Base-by-base conservation (phyloP, 2,113 vertebrate species). In the Prolemur simus region DNA sequence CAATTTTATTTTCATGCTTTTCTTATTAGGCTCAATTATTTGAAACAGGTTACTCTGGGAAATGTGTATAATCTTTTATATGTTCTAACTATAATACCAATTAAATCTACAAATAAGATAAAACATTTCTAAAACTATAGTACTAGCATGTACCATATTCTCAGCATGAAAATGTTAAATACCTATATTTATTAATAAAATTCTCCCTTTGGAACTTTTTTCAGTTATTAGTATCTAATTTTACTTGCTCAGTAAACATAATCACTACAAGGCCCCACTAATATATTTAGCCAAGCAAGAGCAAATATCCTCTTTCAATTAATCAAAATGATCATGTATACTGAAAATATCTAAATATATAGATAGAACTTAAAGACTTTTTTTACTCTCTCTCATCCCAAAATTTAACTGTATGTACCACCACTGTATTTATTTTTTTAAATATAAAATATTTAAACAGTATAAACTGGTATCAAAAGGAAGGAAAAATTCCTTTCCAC, bases 101-200 rank as follows among this genome's bases (percentile, higher is more conserved):
- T 80, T 87, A 83, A 83, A 89, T 73, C 83, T 69, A 45, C 12
- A 74, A 91, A 60, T 47, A 71, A 84, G 25, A 88, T 23, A 25
- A 94, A 88, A 89, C 10, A 69, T 39, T 86, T 85, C 63, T 91
- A 89, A 81, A 94, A 96, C 74, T 37, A 45, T 10, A 74, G 37
- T 54, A 84, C 34, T 21, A 82, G 13, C 10, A 97, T 49, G 68
- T 1, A 73, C 78, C 82, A 66, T 60, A 63, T 73, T 92, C 39
- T 52, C 69, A 87, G 21, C 92, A 73, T 93, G 45, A 92, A 74
- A 92, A 81, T 66, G 52, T 34, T 64, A 89, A 91, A 89, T 32
- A 80, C 5, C n/a, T 63, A 66, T 6, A 56, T 89, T 90, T 80
- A 56, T 56, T 56, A 56, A 56, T 56, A 83, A 91, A 93, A 73